phyloP scores from a whole-genome alignment of 2,113 vertebrate genomes.

The Crotophaga sulcirostris region DNA sequence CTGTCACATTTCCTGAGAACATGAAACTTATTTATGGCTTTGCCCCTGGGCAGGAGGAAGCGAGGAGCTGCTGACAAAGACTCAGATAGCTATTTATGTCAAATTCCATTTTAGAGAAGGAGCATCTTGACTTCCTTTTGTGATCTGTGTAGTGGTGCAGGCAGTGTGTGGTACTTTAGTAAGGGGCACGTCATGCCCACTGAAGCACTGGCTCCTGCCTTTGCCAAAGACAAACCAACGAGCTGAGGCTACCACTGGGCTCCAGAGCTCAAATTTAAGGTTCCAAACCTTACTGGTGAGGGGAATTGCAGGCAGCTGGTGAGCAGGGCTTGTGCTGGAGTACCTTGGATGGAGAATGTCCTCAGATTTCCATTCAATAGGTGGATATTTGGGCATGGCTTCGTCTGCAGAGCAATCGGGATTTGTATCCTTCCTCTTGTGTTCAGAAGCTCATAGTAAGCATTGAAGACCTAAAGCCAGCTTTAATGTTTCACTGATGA shows the following conservation, averaged over 20 bases:
- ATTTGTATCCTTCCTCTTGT: neutral
- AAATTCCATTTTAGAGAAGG: neutral
- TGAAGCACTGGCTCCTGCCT: accelerated
- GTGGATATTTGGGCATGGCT: neutral
- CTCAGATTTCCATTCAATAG: neutral
- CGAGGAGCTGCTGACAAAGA: neutral
- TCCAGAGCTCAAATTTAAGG: neutral
- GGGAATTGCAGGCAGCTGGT: neutral
- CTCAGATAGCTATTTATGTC: neutral
- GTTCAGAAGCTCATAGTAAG: neutral
- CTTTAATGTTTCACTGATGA: neutral
- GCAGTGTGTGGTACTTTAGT: accelerated
- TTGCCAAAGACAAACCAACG: neutral
- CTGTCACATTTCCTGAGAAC: neutral
- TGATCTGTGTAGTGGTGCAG: neutral
- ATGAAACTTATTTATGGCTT: neutral
- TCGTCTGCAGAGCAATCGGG: neutral
- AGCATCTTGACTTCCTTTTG: neutral
- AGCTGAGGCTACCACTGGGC: neutral
- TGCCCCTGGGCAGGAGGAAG: neutral
- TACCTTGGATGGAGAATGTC: neutral
- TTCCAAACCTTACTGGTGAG: neutral
- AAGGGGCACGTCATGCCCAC: accelerated
- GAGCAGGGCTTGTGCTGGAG: neutral
- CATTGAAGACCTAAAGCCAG: neutral